These are phyloP conservation scores for Chrysogorgia sp. DNA, from an alignment of 92 coral and sea anemone species.

Conservation along the genomic window DNA sequence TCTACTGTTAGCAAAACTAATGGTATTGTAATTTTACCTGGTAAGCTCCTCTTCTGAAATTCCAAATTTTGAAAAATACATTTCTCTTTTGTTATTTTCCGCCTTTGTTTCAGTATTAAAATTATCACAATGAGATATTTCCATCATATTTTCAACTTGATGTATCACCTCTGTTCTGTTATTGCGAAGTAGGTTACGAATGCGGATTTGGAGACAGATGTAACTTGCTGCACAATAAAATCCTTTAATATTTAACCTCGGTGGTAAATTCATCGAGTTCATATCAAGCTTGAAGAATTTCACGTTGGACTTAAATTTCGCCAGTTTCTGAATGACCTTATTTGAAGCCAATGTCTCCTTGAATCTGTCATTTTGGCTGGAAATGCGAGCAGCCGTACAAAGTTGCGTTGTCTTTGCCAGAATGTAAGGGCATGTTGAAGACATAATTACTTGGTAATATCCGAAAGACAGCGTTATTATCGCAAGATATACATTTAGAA, in stretches of 20 bases:
- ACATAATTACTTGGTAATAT: constrained; percentile 59
- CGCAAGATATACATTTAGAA: no score
- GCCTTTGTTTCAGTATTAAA: background rate
- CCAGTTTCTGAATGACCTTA: constrained; percentile 68
- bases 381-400: constrained; percentile 82
- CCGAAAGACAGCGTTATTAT: no score
- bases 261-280: constrained; percentile 71
- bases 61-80: constrained; percentile 49
- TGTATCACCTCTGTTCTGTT: constrained; percentile 57
- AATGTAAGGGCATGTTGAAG: constrained; percentile 92
- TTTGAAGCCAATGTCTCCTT: constrained; percentile 60
- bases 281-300: constrained; percentile 75
- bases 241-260: constrained; percentile 73
- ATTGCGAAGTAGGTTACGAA: constrained; percentile 55
- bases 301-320: constrained; percentile 51
- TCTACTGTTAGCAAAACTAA: background rate
- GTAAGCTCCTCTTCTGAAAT: constrained; percentile 84
- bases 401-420: constrained; percentile 89
- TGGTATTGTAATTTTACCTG: constrained; percentile 55
- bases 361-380: constrained; percentile 68
- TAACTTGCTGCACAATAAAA: constrained; percentile 73
- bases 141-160: no score
- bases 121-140: constrained; percentile 12
- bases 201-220: constrained; percentile 73
- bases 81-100: background rate